Evolutionary conservation across 2,797 vertebrate genomes (phyloP).

Genomic region (Cryptoblepharus egeriae): DNA sequence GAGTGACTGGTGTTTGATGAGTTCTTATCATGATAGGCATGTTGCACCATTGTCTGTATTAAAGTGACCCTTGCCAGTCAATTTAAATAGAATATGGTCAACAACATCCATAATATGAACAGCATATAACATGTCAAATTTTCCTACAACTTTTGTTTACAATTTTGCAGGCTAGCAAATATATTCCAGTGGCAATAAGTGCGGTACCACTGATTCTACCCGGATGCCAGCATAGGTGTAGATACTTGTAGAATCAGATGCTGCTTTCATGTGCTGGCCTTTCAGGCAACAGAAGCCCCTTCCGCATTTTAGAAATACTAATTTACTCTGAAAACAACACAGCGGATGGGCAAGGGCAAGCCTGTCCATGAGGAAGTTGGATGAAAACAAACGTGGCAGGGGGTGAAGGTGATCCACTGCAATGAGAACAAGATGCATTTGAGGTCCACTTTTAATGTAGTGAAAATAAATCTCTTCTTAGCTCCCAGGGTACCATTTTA

Average conservation of each 20-base stretch:
- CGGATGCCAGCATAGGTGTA: background rate
- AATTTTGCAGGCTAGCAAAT: background rate
- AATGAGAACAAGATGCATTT: slow-evolving; percentile 11
- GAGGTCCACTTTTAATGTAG: slow-evolving; percentile 27
- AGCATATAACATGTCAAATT: background rate
- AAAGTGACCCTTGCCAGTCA: background rate
- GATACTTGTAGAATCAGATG: accelerated
- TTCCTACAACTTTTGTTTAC: background rate
- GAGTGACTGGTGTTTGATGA: background rate
- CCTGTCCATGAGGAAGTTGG: accelerated
- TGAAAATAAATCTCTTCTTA: slow-evolving; percentile 7
- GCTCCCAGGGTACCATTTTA: background rate
- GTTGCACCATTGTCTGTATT: background rate
- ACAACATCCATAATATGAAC: background rate
- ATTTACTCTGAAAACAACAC: slow-evolving; percentile 36
- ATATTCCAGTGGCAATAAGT: background rate
- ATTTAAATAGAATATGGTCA: background rate
- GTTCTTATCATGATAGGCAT: background rate
- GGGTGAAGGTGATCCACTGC: background rate
- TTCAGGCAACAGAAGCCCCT: background rate
- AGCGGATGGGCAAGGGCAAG: background rate
- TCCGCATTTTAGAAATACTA: background rate
- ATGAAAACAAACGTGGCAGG: background rate
- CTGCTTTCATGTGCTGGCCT: background rate
- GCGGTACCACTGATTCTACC: background rate